These are phyloP conservation scores for Eurystomus glaucurus DNA, from an alignment of 2,797 vertebrate species.

Conservation along the genomic window DNA sequence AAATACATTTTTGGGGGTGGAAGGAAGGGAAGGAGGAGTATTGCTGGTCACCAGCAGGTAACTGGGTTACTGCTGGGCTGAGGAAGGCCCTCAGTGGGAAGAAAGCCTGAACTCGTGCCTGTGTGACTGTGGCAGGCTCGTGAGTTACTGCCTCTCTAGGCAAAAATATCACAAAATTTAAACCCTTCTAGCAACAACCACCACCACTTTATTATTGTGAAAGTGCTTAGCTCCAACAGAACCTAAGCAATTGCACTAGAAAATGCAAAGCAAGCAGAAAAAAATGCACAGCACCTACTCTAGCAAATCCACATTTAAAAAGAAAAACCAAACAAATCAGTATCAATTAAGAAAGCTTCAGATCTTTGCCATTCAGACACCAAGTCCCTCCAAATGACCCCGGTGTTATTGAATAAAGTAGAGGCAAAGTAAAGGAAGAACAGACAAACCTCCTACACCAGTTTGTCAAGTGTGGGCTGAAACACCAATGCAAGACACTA, in stretches of 20 bases:
- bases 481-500: neutral
- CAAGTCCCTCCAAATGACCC: neutral
- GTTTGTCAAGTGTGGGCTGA: neutral
- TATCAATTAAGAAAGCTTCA: neutral
- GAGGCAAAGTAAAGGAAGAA: neutral
- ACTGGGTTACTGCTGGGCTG: neutral
- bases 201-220: neutral
- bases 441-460: neutral
- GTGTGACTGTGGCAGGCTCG: neutral
- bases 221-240: neutral
- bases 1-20: neutral
- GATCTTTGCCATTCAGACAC: neutral
- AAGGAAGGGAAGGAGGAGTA: neutral
- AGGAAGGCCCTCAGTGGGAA: neutral
- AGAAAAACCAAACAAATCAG: neutral
- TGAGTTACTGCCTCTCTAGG: neutral
- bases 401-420: neutral
- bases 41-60: fast-evolving
- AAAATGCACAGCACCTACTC: neutral
- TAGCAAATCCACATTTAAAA: neutral
- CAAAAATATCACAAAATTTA: neutral
- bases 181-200: neutral
- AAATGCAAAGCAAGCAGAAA: neutral
- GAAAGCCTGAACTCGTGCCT: neutral
- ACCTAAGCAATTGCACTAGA: neutral